These are phyloP conservation scores for Drosophila austrosaltans DNA, from an alignment of 2,888 invertebrate species.

Conservation along the genomic window DNA sequence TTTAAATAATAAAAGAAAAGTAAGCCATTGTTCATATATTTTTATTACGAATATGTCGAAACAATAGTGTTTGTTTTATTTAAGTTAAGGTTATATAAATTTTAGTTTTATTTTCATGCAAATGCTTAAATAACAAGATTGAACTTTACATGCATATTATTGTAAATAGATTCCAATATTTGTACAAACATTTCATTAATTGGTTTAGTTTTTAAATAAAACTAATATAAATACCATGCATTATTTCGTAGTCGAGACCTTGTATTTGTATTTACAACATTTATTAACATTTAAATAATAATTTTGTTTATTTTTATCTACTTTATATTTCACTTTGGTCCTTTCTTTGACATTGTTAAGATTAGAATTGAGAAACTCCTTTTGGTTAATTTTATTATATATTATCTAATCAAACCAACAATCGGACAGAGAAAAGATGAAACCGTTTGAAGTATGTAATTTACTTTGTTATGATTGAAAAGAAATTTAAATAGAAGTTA, in stretches of 20 bases:
- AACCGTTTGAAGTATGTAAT: no score
- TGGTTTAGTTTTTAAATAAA: neutral
- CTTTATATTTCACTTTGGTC: no score
- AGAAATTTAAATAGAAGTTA: no score
- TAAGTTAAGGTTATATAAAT: neutral
- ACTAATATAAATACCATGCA: neutral
- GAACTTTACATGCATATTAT: neutral
- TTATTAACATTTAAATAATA: neutral
- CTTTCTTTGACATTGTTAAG: no score
- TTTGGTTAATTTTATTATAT: no score
- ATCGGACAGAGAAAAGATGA: no score
- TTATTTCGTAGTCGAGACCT: neutral
- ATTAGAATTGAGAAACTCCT: no score
- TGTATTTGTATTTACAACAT: neutral
- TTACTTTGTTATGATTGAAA: no score
- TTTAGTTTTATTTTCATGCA: neutral
- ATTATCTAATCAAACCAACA: no score
- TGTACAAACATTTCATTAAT: neutral
- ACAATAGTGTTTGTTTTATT: neutral
- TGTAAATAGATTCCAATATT: neutral
- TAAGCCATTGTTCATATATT: neutral
- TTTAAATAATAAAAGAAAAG: neutral
- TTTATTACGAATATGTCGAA: neutral
- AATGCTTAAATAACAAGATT: neutral
- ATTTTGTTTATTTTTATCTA: neutral